phyloP scores from a whole-genome alignment of 2,797 vertebrate species.

The Danio choprae region DNA sequence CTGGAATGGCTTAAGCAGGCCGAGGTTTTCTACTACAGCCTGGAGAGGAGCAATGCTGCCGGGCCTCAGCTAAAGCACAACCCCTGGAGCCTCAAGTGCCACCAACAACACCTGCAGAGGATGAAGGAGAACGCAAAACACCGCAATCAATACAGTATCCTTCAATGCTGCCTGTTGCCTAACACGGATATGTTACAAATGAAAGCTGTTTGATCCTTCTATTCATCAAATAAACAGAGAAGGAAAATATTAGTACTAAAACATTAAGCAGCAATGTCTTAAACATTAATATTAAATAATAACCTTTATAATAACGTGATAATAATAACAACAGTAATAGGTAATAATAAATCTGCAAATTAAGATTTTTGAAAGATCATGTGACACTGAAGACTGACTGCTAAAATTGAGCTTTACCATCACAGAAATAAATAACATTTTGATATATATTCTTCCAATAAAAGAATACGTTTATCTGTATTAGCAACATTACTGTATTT shows the following conservation, averaged over 20 bases:
- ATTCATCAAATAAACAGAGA: too few species aligned
- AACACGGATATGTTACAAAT: neutral
- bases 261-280: neutral
- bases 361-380: neutral
- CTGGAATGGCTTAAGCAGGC: conserved; percentile 91
- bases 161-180: conserved; percentile 58
- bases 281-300: neutral
- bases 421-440: neutral
- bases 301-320: too few species aligned
- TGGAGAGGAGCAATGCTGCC: conserved; percentile 92
- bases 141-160: conserved; percentile 99
- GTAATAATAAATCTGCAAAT: neutral
- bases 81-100: conserved; percentile 98
- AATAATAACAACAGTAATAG: too few species aligned
- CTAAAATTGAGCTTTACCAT: neutral
- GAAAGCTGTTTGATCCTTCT: too few species aligned
- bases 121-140: conserved; percentile 99
- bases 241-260: too few species aligned
- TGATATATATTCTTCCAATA: neutral
- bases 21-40: conserved; percentile 92
- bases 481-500: neutral
- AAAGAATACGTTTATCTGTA: too few species aligned
- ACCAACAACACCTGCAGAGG: conserved; percentile 95
- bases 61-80: conserved; percentile 94
- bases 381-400: neutral